phyloP scores from a whole-genome alignment of 2,113 vertebrate species.

The Odontesthes bonariensis region DNA sequence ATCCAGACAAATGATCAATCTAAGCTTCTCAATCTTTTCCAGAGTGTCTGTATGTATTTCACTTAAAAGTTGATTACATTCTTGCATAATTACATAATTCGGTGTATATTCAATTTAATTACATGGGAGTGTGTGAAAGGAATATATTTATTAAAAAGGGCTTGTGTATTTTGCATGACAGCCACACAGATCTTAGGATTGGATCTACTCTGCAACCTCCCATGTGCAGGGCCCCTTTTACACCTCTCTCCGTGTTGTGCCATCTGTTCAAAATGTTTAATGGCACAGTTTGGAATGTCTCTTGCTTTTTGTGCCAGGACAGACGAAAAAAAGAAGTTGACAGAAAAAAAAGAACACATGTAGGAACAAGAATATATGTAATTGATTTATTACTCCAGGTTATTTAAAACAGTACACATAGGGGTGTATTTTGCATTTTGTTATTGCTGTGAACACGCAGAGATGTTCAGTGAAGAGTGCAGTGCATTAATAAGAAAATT shows the following conservation, averaged over 20 bases:
- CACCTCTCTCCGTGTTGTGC: conserved; percentile 1
- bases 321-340: background rate
- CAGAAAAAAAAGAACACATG: background rate
- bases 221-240: conserved; percentile 8
- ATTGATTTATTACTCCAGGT: conserved; percentile 27
- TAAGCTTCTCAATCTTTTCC: background rate
- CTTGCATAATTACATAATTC: background rate
- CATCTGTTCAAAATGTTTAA: conserved; percentile 8
- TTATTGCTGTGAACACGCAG: conserved; percentile 5
- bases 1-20: background rate
- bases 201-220: conserved; percentile 7
- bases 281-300: conserved; percentile 38
- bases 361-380: background rate
- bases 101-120: background rate
- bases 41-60: background rate
- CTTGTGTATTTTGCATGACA: conserved; percentile 46
- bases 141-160: conserved; percentile 38
- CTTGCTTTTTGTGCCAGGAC: conserved; percentile 15
- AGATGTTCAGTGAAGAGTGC: conserved; percentile 6
- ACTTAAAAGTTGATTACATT: background rate
- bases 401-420: conserved; percentile 33
- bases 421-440: conserved; percentile 20
- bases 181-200: conserved; percentile 12
- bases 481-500: background rate
- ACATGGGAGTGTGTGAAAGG: background rate